A percentile compares a stretch with the other conserved stretches of the same genome.
phyloP scores from a whole-genome alignment of 2,888 invertebrate genomes.

The Scaptomyza flava region DNA sequence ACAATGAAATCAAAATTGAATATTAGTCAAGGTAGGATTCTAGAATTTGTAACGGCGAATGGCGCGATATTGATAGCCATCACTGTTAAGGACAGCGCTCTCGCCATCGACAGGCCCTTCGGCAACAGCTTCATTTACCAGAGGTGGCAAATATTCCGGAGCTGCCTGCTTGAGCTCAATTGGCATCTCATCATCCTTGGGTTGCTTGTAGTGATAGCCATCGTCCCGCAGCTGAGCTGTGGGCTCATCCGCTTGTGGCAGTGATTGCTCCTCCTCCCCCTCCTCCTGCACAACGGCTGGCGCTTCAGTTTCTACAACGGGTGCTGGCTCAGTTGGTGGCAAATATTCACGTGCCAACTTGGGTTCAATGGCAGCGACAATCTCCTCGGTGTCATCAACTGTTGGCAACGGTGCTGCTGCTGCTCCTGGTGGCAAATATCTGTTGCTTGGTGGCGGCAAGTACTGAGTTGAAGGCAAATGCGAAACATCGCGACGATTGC shows the following conservation, averaged over 20 bases:
- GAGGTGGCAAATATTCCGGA: constrained; percentile 66
- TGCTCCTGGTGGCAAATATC: constrained; percentile 66
- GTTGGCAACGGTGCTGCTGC: constrained; percentile 16
- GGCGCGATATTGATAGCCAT: constrained; percentile 80
- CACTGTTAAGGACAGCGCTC: constrained; percentile 64
- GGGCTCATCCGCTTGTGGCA: constrained; percentile 61
- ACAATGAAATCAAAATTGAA: constrained; percentile 24
- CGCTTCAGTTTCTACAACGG: constrained; percentile 42
- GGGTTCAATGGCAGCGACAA: constrained; percentile 57
- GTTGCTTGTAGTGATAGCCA: constrained; percentile 80
- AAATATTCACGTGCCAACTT: constrained; percentile 68
- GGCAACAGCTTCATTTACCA: constrained; percentile 50
- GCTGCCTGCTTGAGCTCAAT: constrained; percentile 51
- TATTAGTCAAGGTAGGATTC: constrained; percentile 7
- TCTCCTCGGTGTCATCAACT: constrained; percentile 68
- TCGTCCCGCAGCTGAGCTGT: constrained; percentile 67
- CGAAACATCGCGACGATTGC: constrained; percentile 77
- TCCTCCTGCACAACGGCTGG: constrained; percentile 12
- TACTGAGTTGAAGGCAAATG: constrained; percentile 64
- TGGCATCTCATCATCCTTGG: constrained; percentile 57
- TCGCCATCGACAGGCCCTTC: constrained; percentile 60
- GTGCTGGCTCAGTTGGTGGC: constrained; percentile 63
- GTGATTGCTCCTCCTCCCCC: constrained; percentile 25
- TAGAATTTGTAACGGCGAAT: constrained; percentile 73
- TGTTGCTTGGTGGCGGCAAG: constrained; percentile 64